Evolutionary conservation across 2,797 vertebrate genomes (phyloP), one percentile per base, ranked within the genome.

Genomic region (Miichthys miiuy): DNA sequence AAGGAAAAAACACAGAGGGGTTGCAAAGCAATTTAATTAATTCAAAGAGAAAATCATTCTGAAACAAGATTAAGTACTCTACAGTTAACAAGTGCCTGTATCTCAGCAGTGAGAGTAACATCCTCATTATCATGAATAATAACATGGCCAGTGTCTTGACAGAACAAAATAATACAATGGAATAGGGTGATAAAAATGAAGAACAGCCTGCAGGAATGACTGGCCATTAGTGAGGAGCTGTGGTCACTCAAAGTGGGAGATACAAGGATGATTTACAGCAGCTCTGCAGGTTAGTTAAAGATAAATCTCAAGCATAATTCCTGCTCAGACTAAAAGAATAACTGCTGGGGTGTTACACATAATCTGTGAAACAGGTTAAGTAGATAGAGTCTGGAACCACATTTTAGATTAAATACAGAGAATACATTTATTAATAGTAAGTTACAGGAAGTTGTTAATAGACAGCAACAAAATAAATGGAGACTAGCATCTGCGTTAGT

Each of bases 41-140:
- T 48, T 62, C 42, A 69, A 67, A 57, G 17, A 56, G 57, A 68
- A 77, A 74, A 69, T 69, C n/a, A 51, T 67, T 56, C 46, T 57
- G 27, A 51, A 68, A 71, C 61, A 78, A 65, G 61, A 81, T 20
- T 27, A 63, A 81, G 71, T 56, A 23, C 41, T 55, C 46, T 42
- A 47, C 27, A 9, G 74, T 48, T 78, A 84, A 79, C 42, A 62
- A 78, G 71, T 61, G 60, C 55, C 68, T 30, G 72, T 62, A 75
- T 70, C 74, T 78, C 54, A 30, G 78, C 79, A 83, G 80, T 87
- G 84, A 86, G 81, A 91, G 85, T 70, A 83, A 61, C 82, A 79
- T 75, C 80, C 81, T 77, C 79, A 75, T 66, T 91, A 90, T 83
- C 85, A 82, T 91, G 89, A 93, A 88, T 93, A 94, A 95, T 94